These are phyloP conservation scores for Tetrapedia diversipes DNA, from an alignment of 2,888 invertebrate species.

Conservation along the genomic window DNA sequence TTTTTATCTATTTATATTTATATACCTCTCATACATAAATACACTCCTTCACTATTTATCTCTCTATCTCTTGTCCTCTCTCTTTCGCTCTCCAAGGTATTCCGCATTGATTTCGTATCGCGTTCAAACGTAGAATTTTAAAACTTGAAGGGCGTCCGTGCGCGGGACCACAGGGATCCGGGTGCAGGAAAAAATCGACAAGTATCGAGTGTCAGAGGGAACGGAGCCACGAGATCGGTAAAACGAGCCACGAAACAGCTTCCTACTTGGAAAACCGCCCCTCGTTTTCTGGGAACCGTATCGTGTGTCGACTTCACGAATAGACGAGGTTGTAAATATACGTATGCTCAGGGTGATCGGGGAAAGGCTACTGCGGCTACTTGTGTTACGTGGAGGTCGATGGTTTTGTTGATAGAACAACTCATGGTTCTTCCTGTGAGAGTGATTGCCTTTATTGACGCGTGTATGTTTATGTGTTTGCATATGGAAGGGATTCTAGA, in stretches of 20 bases:
- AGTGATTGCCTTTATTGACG: too few relatives aligned
- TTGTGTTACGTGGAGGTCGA: not conserved
- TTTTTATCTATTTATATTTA: too few relatives aligned
- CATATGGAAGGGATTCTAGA: too few relatives aligned
- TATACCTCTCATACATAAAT: too few relatives aligned
- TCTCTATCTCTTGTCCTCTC: not conserved
- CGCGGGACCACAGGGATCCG: slow-evolving; percentile 2
- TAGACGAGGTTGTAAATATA: slow-evolving; percentile 20
- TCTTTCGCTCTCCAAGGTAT: slow-evolving; percentile 39
- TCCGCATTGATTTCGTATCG: slow-evolving; percentile 77
- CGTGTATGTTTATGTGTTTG: too few relatives aligned
- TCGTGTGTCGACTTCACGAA: slow-evolving; percentile 41
- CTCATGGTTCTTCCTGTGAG: not conserved
- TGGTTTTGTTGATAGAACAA: not conserved
- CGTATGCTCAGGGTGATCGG: not conserved
- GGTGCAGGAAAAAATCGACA: slow-evolving; percentile 33
- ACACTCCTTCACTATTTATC: not conserved
- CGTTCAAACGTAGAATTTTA: slow-evolving; percentile 72
- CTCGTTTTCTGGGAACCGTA: slow-evolving; percentile 20
- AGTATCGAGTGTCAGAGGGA: slow-evolving; percentile 70
- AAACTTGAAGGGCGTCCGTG: slow-evolving; percentile 73
- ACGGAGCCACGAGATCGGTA: slow-evolving; percentile 46
- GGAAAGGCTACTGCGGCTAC: not conserved
- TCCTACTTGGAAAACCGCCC: slow-evolving; percentile 36
- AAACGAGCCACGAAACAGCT: slow-evolving; percentile 60